A percentile compares a stretch with the other conserved stretches of the same genome.
These are phyloP conservation scores for Carassius auratus DNA, from an alignment of 2,113 vertebrate genomes.

Conservation along the genomic window DNA sequence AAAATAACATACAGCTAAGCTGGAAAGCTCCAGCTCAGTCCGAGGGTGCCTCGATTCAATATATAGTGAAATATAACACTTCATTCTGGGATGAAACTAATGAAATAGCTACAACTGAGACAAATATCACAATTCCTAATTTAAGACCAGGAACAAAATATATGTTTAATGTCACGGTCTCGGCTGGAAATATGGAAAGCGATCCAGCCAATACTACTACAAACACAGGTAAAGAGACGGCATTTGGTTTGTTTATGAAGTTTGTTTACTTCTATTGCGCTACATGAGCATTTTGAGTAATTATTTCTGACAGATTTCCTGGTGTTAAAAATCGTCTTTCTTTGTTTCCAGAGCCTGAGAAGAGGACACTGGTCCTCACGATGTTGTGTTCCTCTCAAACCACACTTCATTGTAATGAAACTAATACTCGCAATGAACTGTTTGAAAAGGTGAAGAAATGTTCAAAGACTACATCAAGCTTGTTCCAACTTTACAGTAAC, in stretches of 20 bases:
- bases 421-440: fast-evolving
- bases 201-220: fast-evolving
- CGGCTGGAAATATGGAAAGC: neutral
- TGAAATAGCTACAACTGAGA: too few species aligned
- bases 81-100: neutral
- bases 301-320: too few species aligned
- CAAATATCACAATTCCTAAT: fast-evolving
- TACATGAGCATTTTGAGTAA: neutral
- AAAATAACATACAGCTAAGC: fast-evolving
- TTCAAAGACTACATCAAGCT: neutral
- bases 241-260: neutral
- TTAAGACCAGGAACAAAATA: conserved; percentile 26
- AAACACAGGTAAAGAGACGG: neutral
- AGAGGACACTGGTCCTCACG: neutral
- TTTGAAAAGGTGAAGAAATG: neutral
- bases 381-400: conserved; percentile 32
- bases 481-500: neutral
- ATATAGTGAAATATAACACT: neutral
- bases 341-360: neutral
- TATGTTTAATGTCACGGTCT: neutral
- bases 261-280: neutral
- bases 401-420: fast-evolving
- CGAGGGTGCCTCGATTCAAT: fast-evolving
- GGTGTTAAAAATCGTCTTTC: neutral
- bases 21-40: neutral